Evolutionary conservation across 2,797 vertebrate species (phyloP), one percentile per base, ranked within the genome.

Genomic region (Ataeniobius toweri): DNA sequence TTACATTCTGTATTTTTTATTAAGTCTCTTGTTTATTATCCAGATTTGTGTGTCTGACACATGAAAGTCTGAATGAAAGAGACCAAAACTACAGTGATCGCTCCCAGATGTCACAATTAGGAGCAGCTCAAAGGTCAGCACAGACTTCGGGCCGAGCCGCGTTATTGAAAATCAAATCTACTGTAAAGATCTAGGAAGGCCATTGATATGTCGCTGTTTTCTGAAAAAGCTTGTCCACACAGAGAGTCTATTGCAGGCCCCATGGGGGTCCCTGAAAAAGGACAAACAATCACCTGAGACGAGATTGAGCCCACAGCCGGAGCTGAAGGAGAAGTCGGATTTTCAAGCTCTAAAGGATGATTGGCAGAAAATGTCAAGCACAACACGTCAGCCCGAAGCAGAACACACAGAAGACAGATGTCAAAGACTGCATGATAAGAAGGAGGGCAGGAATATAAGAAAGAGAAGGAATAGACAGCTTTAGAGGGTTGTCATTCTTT

Each of bases 111-210:
- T 91, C 90, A 84, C 89, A 93, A 94, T 94, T 94, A 93, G 89
- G 80, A 86, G 46, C 75, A 24, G 59, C 71, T 83, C 77, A 93
- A 95, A 95, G 92, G 93, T 95, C 91, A 89, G 74, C 77, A 70
- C 78, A 74, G 84, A 91, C 88, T 86, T 88, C 20, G 1, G 76
- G 39, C 75, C 7, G 8, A 31, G 81, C 76, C 71, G 63, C 73
- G 50, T 76, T 93, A 94, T 94, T 91, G 93, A 93, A 94, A 94
- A 95, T 94, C 94, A 93, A 95, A 93, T 82, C 65, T 80, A 80
- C 73, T 78, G 83, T 87, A 90, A 93, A 85, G 90, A 91, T 93
- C 76, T 39, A 86, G 86, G 83, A 92, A 91, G 88, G 90, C 89
- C 88, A 82, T 48, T 36, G 0, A 3, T 73, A 86, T 79, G 85